phyloP scores from a whole-genome alignment of 1,140 invertebrate genomes.

The Paraescarpia echinospica region DNA sequence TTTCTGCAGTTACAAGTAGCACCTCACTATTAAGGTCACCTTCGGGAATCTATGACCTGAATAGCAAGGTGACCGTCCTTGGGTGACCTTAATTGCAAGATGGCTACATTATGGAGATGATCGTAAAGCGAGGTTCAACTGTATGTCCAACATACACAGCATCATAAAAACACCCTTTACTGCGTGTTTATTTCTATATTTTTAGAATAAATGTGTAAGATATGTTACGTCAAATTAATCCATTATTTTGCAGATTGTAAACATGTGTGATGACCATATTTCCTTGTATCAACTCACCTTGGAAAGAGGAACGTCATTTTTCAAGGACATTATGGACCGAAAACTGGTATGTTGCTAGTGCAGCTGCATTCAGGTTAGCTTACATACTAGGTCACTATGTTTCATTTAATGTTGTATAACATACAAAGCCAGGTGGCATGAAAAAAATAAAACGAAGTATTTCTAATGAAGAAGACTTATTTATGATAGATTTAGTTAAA shows the following conservation, averaged over 20 bases:
- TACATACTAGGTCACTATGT: no score
- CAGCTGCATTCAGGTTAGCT: no score
- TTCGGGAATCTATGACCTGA: no score
- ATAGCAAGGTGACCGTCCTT: background rate
- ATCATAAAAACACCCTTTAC: background rate
- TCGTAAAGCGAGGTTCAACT: no score
- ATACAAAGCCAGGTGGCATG: no score
- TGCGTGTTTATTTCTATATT: no score
- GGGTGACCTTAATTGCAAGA: no score
- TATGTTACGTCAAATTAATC: background rate
- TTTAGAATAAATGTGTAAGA: background rate
- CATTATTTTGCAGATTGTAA: slow-evolving; percentile 36
- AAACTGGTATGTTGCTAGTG: slow-evolving; percentile 28
- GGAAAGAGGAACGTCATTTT: slow-evolving; percentile 49
- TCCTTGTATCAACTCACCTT: slow-evolving; percentile 54
- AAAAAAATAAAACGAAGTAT: background rate
- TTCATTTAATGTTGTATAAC: background rate
- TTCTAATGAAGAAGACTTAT: no score
- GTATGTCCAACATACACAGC: background rate
- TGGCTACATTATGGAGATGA: no score
- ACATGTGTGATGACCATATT: slow-evolving; percentile 46
- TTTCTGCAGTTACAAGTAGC: slow-evolving; percentile 14
- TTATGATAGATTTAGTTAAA: background rate
- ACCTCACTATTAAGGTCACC: no score
- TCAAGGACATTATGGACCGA: slow-evolving; percentile 38